Conservation (phyloP, 2,797 vertebrate genomes). For the Rhyacichthys aspro region DNA sequence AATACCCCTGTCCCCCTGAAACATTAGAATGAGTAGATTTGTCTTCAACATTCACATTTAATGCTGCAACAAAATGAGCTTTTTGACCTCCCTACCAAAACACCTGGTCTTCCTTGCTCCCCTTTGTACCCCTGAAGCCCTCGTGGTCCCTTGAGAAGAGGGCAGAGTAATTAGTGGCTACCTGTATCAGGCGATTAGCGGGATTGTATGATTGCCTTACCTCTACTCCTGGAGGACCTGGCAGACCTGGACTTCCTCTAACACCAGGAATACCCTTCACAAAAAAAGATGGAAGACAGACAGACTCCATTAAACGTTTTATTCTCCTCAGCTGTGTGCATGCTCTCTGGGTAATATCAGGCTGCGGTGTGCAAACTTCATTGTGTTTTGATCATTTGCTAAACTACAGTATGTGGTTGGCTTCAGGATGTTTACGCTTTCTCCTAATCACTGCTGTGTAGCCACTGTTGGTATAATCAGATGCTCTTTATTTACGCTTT, state of each 20-base stretch:
- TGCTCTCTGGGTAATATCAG: constrained; percentile 30
- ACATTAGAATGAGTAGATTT: constrained; percentile 30
- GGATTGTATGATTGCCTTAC: constrained; percentile 68
- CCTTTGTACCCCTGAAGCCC: constrained; percentile 89
- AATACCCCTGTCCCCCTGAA: constrained; percentile 89
- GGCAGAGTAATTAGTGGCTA: constrained; percentile 19
- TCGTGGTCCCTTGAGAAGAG: constrained; percentile 83
- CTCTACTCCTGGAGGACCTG: constrained; percentile 86
- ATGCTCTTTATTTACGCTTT: constrained; percentile 38
- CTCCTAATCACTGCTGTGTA: constrained; percentile 36
- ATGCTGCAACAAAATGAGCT: background rate
- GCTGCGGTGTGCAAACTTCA: constrained; percentile 17
- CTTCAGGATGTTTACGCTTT: constrained; percentile 50
- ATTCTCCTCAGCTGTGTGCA: constrained; percentile 34
- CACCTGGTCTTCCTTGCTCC: constrained; percentile 86
- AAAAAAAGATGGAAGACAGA: constrained; percentile 33
- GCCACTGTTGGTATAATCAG: constrained; percentile 47
- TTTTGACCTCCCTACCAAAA: constrained; percentile 82
- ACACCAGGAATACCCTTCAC: constrained; percentile 87
- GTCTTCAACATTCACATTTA: background rate
- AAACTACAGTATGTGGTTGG: constrained; percentile 54
- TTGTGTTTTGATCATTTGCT: constrained; percentile 39
- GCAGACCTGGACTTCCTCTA: constrained; percentile 84
- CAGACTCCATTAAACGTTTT: constrained; percentile 30
- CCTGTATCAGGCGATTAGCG: background rate